Conservation (phyloP, 2,888 invertebrate species). For the Netelia melanura region DNA sequence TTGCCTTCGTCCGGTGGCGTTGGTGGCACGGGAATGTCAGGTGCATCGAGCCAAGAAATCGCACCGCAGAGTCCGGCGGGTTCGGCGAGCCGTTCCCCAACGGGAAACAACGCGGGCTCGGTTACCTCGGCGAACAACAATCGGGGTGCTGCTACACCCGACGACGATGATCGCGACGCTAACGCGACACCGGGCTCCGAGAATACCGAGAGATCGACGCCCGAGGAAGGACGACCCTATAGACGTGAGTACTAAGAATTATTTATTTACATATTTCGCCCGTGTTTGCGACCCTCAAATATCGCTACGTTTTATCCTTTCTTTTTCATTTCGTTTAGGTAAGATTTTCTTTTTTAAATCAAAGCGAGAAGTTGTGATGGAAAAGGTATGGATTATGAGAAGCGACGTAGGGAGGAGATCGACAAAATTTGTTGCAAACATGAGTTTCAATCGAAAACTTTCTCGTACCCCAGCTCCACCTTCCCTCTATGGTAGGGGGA, state of each 20-base stretch:
- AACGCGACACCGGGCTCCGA: constrained; percentile 85
- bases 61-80: constrained; percentile 83
- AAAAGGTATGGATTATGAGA: no score
- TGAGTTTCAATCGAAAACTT: no score
- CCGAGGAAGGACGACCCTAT: constrained; percentile 85
- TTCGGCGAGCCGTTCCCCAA: constrained; percentile 82
- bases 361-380: no score
- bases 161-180: constrained; percentile 84
- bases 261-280: background rate
- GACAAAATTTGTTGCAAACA: no score
- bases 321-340: background rate
- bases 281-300: no score
- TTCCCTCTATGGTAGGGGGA: no score
- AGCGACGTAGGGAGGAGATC: no score
- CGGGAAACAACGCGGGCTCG: constrained; percentile 71
- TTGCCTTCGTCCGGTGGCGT: constrained; percentile 78
- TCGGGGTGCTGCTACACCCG: constrained; percentile 79
- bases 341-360: no score
- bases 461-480: no score
- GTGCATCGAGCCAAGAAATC: constrained; percentile 74
- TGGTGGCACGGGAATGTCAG: constrained; percentile 71
- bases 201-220: constrained; percentile 85
- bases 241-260: constrained; percentile 82
- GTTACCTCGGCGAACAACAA: constrained; percentile 73
- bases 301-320: background rate